phyloP scores from a whole-genome alignment of 2,797 vertebrate genomes.

The Nannoperca obscura region DNA sequence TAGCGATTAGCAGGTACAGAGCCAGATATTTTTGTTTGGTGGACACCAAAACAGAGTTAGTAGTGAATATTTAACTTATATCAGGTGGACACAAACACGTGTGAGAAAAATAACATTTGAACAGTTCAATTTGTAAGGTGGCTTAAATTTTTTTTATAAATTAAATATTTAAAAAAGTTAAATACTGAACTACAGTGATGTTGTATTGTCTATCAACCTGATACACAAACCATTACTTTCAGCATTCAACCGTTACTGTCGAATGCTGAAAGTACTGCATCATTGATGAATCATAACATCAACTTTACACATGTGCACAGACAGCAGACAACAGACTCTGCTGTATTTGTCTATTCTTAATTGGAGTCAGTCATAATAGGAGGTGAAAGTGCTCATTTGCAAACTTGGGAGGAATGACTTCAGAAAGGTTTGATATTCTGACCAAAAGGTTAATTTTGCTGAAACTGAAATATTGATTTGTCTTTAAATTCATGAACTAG shows the following conservation, averaged over 20 bases:
- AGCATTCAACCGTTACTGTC: conserved; percentile 1
- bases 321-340: not conserved
- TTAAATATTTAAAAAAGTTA: too few relatives aligned
- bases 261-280: not conserved
- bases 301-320: not conserved
- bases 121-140: too few relatives aligned
- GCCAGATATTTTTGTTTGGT: too few relatives aligned
- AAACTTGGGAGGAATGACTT: too few relatives aligned
- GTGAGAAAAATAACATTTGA: too few relatives aligned
- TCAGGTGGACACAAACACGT: too few relatives aligned
- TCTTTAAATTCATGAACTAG: not conserved
- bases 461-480: not conserved
- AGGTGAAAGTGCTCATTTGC: not conserved
- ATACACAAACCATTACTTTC: not conserved
- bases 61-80: too few relatives aligned
- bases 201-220: not conserved
- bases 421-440: not conserved
- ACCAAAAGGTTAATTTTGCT: not conserved
- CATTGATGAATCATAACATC: conserved; percentile 10
- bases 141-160: too few relatives aligned
- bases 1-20: too few relatives aligned
- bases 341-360: not conserved
- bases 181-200: not conserved
- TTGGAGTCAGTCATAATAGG: not conserved
- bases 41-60: too few relatives aligned